A percentile compares a stretch with the other conserved stretches of the same genome.
phyloP scores from a whole-genome alignment of 2,113 vertebrate genomes.

The Polyodon spathula region DNA sequence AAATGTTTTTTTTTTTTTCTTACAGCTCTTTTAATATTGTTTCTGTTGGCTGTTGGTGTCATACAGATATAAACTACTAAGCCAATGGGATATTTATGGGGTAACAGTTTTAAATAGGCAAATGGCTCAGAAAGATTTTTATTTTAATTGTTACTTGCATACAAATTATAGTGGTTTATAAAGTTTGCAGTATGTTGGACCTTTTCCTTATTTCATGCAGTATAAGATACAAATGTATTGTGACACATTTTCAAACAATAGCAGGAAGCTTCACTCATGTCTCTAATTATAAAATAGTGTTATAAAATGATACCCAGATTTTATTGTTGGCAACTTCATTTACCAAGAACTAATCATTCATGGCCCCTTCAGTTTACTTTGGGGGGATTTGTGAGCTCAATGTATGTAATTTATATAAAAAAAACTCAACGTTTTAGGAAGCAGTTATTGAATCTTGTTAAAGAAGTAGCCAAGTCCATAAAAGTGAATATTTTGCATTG shows the following conservation, averaged over 20 bases:
- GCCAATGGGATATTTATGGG: too few species aligned
- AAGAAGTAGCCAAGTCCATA: slow-evolving; percentile 59
- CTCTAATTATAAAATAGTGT: slow-evolving; percentile 73
- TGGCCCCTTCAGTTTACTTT: slow-evolving; percentile 47
- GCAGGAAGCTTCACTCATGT: slow-evolving; percentile 73
- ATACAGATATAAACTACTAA: too few species aligned
- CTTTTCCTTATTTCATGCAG: too few species aligned
- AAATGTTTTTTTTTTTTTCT: too few species aligned
- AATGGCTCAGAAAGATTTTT: too few species aligned
- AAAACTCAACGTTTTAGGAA: slow-evolving; percentile 63
- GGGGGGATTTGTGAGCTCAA: slow-evolving; percentile 58
- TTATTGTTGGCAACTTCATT: slow-evolving; percentile 53
- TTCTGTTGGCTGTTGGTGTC: too few species aligned
- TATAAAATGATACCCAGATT: slow-evolving; percentile 76
- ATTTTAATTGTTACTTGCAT: too few species aligned
- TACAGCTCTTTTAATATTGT: too few species aligned
- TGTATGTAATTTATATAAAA: slow-evolving; percentile 63
- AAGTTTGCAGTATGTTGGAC: too few species aligned
- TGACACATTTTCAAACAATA: slow-evolving; percentile 74
- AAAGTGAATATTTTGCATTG: slow-evolving; percentile 34
- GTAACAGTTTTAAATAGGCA: too few species aligned
- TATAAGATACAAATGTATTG: slow-evolving; percentile 56
- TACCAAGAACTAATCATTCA: slow-evolving; percentile 45
- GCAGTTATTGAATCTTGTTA: slow-evolving; percentile 68
- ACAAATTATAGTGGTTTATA: too few species aligned